These are phyloP conservation scores for Beris chalybata DNA, from an alignment of 2,888 invertebrate genomes.

Conservation along the genomic window DNA sequence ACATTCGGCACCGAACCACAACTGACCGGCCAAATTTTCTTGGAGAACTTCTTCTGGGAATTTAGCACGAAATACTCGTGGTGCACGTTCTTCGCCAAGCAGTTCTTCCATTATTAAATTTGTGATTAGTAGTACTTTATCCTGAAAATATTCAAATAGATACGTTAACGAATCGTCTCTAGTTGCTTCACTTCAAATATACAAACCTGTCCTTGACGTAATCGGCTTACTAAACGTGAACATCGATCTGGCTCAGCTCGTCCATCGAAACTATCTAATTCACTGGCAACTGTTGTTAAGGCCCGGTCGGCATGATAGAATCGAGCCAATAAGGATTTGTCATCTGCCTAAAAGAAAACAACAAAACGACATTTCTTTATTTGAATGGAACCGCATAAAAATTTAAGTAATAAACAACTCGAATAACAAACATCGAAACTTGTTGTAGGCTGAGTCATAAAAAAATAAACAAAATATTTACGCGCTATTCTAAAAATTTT, in stretches of 20 bases:
- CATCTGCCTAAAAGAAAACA: slow-evolving; percentile 74
- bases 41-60: slow-evolving; percentile 98
- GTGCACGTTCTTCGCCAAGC: slow-evolving; percentile 81
- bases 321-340: slow-evolving; percentile 89
- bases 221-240: slow-evolving; percentile 89
- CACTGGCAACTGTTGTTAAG: slow-evolving; percentile 90
- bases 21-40: slow-evolving; percentile 95
- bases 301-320: slow-evolving; percentile 99
- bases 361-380: slow-evolving; percentile 7
- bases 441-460: background rate
- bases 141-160: slow-evolving; percentile 57
- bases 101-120: slow-evolving; percentile 95
- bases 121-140: slow-evolving; percentile 87
- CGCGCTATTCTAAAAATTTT: background rate
- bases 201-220: slow-evolving; percentile 84
- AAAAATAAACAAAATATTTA: background rate
- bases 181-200: background rate
- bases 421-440: background rate
- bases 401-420: background rate
- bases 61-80: slow-evolving; percentile 94
- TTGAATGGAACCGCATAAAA: background rate
- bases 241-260: slow-evolving; percentile 97
- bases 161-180: background rate
- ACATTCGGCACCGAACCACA: slow-evolving; percentile 99
- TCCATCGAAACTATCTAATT: slow-evolving; percentile 99